These are phyloP conservation scores for Tympanoctomys barrerae DNA, from an alignment of 2,797 vertebrate species.

Conservation along the genomic window DNA sequence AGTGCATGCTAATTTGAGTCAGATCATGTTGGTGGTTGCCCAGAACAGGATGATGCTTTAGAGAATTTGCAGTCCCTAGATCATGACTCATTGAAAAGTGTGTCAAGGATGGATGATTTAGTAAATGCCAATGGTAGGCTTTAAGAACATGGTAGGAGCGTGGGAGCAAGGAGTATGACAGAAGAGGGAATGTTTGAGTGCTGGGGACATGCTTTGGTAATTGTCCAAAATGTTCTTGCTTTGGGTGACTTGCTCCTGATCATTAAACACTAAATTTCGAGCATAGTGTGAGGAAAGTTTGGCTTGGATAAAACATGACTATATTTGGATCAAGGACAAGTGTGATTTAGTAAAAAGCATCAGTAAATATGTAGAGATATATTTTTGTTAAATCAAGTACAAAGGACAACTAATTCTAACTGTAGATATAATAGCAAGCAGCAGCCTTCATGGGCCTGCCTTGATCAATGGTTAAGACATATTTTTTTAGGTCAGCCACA, in stretches of 20 bases:
- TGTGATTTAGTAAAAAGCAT: slow-evolving; percentile 51
- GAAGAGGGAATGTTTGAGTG: background rate
- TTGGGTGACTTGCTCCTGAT: background rate
- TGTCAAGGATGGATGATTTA: slow-evolving; percentile 22
- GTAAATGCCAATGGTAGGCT: background rate
- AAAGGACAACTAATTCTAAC: slow-evolving; percentile 61
- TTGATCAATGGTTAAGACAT: slow-evolving; percentile 16
- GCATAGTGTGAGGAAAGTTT: background rate
- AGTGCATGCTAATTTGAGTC: slow-evolving; percentile 48
- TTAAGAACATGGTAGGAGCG: background rate
- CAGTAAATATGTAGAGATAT: slow-evolving; percentile 70
- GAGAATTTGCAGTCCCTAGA: background rate
- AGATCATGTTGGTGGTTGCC: background rate
- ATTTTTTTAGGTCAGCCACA: slow-evolving; percentile 45
- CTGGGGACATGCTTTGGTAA: background rate
- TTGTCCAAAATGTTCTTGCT: slow-evolving; percentile 3
- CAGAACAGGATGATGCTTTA: background rate
- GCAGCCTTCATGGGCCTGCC: background rate
- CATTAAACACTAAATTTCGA: background rate
- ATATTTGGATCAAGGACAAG: background rate
- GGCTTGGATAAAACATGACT: slow-evolving; percentile 6
- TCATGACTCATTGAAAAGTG: background rate
- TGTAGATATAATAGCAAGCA: slow-evolving; percentile 49
- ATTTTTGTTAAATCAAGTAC: slow-evolving; percentile 60
- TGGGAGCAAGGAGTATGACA: background rate